Conservation (phyloP, 2,797 vertebrate genomes). For the Potorous gilbertii region DNA sequence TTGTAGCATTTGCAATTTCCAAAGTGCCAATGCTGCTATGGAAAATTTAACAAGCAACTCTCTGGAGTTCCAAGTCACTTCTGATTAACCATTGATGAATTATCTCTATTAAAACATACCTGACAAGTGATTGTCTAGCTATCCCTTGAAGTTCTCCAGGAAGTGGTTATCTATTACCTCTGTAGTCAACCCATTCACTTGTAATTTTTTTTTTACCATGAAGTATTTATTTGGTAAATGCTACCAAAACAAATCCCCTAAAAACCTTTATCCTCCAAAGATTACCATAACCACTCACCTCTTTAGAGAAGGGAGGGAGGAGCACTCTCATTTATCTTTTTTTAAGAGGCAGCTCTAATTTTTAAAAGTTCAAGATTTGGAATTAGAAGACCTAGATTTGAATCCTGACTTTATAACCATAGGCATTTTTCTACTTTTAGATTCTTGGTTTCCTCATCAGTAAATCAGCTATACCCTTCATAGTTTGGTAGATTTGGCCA, state of each 20-base stretch:
- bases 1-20: background rate
- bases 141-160: background rate
- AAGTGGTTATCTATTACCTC: background rate
- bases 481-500: background rate
- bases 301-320: background rate
- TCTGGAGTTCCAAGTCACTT: background rate
- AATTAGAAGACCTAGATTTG: background rate
- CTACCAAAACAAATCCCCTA: background rate
- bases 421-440: background rate
- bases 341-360: background rate
- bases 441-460: background rate
- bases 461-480: background rate
- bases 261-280: background rate
- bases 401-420: background rate
- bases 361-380: background rate
- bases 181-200: background rate
- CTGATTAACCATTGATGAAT: background rate
- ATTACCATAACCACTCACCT: background rate
- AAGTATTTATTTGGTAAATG: background rate
- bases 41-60: background rate
- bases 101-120: background rate
- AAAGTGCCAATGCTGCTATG: background rate
- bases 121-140: background rate
- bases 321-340: background rate
- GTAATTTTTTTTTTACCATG: background rate